Evolutionary conservation across 2,797 vertebrate genomes (phyloP), one percentile per base, ranked within the genome.

Genomic region (Cyclura pinguis): DNA sequence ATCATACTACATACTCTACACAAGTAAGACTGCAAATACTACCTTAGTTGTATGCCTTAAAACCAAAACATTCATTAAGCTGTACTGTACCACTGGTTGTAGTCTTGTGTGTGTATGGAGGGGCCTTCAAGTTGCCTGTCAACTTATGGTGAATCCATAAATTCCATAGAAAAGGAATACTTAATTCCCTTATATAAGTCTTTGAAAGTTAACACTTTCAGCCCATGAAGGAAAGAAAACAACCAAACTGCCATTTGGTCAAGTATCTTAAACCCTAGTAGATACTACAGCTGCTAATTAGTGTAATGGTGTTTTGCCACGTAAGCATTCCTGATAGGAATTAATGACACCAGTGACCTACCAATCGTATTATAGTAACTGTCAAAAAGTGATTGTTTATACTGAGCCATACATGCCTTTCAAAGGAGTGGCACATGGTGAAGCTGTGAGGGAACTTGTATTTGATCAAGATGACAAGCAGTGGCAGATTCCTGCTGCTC

Each of bases 391-490:
- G 62, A 84, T 91, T 91, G 80, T 84, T 91, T 87, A 77, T 88
- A 91, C 27, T 72, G 86, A 72, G 72, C 73, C 62, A 0, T 47
- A 0, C 88, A 94, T 92, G 95, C 94, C 94, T 91, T 92, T 94
- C 89, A 91, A 95, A 87, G 86, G 29, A 38, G 84, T 93, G 90
- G 90, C 92, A 94, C 55, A 62, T 93, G 92, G 94, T 94, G 96
- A 90, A 96, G 91, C 90, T 91, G 89, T 91, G 89, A 94, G 89
- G 86, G 84, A 85, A 95, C 94, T 89, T 93, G 85, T 89, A 93
- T 95, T 96, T 97, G 96, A 97, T 96, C 95, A 96, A 95, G 95
- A 82, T 95, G 97, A 97, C 95, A 96, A 87, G 88, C 89, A 91
- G 89, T 90, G 85, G 94, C 94, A 90, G 91, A 90, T 93, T 94